Conservation (phyloP, 2,797 vertebrate species). For the Semaprochilodus insignis region DNA sequence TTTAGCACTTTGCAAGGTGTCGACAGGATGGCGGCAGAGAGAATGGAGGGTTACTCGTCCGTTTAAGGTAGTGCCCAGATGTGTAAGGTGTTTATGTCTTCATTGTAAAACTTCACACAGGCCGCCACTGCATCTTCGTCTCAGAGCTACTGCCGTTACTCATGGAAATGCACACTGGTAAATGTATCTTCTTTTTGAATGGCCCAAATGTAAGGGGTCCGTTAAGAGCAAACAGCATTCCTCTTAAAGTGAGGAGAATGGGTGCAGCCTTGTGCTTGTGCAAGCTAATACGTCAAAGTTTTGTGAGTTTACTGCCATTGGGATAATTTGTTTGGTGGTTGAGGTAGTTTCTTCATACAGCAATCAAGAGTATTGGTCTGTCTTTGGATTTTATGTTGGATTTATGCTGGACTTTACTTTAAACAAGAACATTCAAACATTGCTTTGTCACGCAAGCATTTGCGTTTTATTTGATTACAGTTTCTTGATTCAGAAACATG, state of each 20-base stretch:
- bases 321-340: not conserved
- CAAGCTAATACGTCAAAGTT: not conserved
- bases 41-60: constrained; percentile 41
- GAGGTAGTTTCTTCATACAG: not conserved
- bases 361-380: not conserved
- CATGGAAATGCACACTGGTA: not conserved
- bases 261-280: not conserved
- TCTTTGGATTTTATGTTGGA: too few species aligned
- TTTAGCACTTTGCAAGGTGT: constrained; percentile 45
- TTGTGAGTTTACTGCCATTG: not conserved
- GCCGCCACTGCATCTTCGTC: not conserved
- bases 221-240: not conserved
- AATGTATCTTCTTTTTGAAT: not conserved
- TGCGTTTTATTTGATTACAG: too few species aligned
- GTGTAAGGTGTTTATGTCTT: constrained; percentile 13
- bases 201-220: not conserved
- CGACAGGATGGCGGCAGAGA: constrained; percentile 43
- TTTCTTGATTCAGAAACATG: too few species aligned
- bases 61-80: constrained; percentile 24
- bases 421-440: too few species aligned
- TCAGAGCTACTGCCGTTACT: not conserved
- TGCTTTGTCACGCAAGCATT: too few species aligned
- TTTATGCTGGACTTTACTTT: not conserved
- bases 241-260: not conserved
- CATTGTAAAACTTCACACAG: not conserved